phyloP scores from a whole-genome alignment of 2,113 vertebrate genomes.

The Tichodroma muraria region DNA sequence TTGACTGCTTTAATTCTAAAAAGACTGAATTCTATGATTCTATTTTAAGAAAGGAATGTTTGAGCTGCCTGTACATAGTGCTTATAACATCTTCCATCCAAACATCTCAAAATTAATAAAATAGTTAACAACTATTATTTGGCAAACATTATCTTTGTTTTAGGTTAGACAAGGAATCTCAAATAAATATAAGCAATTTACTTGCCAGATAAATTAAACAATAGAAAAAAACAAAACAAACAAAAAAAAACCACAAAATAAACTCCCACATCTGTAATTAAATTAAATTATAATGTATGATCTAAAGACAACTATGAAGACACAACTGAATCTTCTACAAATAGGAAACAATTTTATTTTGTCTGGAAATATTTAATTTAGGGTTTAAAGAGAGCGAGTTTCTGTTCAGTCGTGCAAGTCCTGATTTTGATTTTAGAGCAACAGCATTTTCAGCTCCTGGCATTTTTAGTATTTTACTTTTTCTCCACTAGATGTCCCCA shows the following conservation, averaged over 20 bases:
- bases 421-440: background rate
- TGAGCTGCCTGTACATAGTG: rapidly evolving
- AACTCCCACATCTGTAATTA: background rate
- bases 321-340: background rate
- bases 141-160: background rate
- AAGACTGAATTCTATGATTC: background rate
- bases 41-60: background rate
- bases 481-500: conserved; percentile 78
- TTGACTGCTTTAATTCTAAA: background rate
- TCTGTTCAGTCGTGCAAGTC: background rate
- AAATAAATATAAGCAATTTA: background rate
- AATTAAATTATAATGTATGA: background rate
- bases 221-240: too few relatives aligned
- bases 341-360: background rate
- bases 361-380: background rate
- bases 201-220: background rate
- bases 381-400: background rate
- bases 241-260: background rate
- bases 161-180: background rate
- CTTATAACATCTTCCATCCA: background rate
- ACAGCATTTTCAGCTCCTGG: background rate
- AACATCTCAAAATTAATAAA: background rate
- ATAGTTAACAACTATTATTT: background rate
- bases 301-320: background rate
- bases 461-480: background rate